Conservation (phyloP, 2,797 vertebrate genomes). For the Lagodon rhomboides region DNA sequence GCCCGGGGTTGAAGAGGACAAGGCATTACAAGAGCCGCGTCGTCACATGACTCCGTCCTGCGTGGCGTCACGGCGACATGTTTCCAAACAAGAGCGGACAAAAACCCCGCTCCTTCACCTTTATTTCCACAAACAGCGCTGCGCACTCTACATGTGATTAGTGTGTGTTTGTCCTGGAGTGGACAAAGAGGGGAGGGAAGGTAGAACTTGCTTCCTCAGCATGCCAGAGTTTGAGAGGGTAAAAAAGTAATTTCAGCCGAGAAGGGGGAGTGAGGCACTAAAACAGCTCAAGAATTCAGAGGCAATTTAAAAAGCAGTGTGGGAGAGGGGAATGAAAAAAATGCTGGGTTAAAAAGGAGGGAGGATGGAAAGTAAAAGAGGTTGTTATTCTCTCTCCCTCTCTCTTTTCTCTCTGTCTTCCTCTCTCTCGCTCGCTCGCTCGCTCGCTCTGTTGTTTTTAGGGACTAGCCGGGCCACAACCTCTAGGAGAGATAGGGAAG, state of each 20-base stretch:
- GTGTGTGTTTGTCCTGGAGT: constrained; percentile 72
- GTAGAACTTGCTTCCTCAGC: constrained; percentile 85
- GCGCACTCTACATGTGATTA: constrained; percentile 48
- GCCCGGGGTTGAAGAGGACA: constrained; percentile 69
- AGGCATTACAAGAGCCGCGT: constrained; percentile 58
- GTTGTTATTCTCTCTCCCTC: constrained; percentile 85
- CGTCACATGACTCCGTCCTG: constrained; percentile 58
- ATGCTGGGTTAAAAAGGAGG: constrained; percentile 85
- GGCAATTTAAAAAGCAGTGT: constrained; percentile 91
- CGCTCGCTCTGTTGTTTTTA: constrained; percentile 86
- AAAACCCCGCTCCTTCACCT: constrained; percentile 24
- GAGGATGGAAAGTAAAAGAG: constrained; percentile 87
- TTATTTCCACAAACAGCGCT: constrained; percentile 18
- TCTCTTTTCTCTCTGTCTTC: constrained; percentile 48
- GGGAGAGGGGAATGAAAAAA: constrained; percentile 89
- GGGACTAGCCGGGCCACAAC: constrained; percentile 87
- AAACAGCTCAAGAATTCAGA: constrained; percentile 90
- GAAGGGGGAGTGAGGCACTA: constrained; percentile 88
- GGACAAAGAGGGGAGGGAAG: constrained; percentile 80
- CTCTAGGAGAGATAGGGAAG: constrained; percentile 84
- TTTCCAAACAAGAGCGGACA: constrained; percentile 22
- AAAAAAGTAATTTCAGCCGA: constrained; percentile 88
- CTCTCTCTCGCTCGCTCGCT: constrained; percentile 37
- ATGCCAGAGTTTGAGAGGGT: constrained; percentile 86
- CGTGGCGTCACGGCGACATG: constrained; percentile 26